phyloP scores from a whole-genome alignment of 2,113 vertebrate species.

The Erythrolamprus reginae region DNA sequence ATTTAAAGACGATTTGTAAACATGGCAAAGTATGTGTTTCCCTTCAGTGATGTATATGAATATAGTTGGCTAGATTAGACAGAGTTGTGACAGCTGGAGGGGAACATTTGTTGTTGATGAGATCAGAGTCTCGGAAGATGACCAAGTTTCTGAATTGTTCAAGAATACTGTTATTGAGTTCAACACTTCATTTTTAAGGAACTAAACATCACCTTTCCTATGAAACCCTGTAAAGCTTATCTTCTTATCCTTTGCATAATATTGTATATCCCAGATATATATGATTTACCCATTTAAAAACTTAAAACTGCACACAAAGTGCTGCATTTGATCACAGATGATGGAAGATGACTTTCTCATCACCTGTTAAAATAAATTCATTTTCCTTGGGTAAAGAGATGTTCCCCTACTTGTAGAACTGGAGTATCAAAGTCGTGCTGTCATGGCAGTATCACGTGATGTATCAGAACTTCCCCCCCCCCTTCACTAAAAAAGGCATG shows the following conservation, averaged over 20 bases:
- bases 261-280: neutral
- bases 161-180: neutral
- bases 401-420: neutral
- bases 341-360: neutral
- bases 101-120: neutral
- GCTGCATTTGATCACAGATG: neutral
- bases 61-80: neutral
- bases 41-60: neutral
- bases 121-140: neutral
- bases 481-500: too few species aligned
- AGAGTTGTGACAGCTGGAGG: neutral
- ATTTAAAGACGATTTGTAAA: neutral
- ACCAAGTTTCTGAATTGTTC: neutral
- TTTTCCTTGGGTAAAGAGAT: neutral
- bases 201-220: neutral
- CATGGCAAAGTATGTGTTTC: neutral
- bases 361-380: neutral
- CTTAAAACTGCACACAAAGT: neutral
- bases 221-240: neutral
- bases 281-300: neutral
- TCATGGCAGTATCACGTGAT: too few species aligned
- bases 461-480: fast-evolving
- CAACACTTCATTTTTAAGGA: neutral
- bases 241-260: neutral
- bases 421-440: too few species aligned